Evolutionary conservation across 2,797 vertebrate genomes (phyloP).

Genomic region (Adelosebastes latens): DNA sequence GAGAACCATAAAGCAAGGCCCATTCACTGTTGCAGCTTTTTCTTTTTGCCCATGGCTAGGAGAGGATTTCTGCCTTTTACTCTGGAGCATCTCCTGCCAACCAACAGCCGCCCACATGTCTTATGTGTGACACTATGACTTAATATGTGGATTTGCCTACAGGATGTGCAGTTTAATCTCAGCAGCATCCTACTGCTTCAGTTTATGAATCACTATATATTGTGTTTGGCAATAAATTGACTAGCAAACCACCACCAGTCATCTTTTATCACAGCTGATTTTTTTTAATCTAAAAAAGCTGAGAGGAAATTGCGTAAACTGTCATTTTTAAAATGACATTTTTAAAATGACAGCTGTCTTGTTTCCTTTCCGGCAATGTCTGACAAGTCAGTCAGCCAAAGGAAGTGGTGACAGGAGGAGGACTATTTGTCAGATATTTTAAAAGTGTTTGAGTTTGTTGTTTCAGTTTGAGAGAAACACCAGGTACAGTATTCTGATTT

Average conservation of each 20-base stretch:
- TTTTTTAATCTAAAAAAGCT: not conserved
- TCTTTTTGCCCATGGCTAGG: constrained; percentile 27
- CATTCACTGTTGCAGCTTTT: constrained; percentile 34
- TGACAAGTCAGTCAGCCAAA: constrained; percentile 25
- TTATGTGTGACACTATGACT: constrained; percentile 30
- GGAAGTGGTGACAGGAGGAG: constrained; percentile 63
- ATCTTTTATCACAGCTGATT: not conserved
- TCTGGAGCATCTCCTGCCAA: constrained; percentile 54
- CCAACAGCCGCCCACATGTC: constrained; percentile 55
- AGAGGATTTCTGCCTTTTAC: constrained; percentile 38
- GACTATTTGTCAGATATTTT: not conserved
- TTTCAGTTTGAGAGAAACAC: not conserved
- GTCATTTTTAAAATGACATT: constrained; percentile 22
- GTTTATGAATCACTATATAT: not conserved
- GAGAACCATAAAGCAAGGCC: constrained; percentile 36
- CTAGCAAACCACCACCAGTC: not conserved
- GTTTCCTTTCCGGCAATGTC: constrained; percentile 22
- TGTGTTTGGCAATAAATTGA: not conserved
- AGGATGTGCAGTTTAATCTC: constrained; percentile 33
- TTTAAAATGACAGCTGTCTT: constrained; percentile 20
- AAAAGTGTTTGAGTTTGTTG: not conserved
- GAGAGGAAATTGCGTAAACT: not conserved
- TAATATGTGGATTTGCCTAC: constrained; percentile 29
- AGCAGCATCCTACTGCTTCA: not conserved
- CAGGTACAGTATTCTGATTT: not conserved